phyloP scores from a whole-genome alignment of 2,888 invertebrate genomes.

The Lobophora halterata region DNA sequence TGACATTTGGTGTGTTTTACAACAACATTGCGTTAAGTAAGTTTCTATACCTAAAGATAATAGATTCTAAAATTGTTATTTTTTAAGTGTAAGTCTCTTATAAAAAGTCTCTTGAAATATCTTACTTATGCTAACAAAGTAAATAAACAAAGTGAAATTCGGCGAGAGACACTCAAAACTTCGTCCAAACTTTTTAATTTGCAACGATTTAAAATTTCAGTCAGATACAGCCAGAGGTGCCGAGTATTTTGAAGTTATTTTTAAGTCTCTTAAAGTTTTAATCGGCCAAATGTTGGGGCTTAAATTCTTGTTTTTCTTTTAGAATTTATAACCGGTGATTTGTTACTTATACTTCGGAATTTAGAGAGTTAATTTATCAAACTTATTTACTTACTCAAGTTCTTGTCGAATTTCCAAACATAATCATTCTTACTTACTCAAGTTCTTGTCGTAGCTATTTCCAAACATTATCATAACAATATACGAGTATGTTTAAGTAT shows the following conservation, averaged over 20 bases:
- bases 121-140: neutral
- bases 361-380: conserved; percentile 11
- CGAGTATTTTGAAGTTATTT: conserved; percentile 28
- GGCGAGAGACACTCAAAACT: conserved; percentile 7
- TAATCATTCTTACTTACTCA: no score
- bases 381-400: conserved; percentile 7
- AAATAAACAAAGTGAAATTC: neutral
- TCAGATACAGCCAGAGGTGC: conserved; percentile 21
- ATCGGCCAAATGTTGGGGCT: conserved; percentile 27
- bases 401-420: conserved; percentile 8
- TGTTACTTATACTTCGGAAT: conserved; percentile 23
- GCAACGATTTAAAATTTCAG: conserved; percentile 26
- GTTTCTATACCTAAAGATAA: no score
- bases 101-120: no score
- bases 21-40: no score
- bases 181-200: conserved; percentile 28
- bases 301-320: conserved; percentile 29
- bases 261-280: conserved; percentile 31
- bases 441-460: no score
- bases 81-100: no score
- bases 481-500: no score
- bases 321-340: conserved; percentile 30
- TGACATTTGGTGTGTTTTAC: no score
- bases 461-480: no score
- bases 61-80: no score